Evolutionary conservation across 2,888 invertebrate species (phyloP), one percentile per base, ranked within the genome.

Genomic region (Caradrina kadenii): DNA sequence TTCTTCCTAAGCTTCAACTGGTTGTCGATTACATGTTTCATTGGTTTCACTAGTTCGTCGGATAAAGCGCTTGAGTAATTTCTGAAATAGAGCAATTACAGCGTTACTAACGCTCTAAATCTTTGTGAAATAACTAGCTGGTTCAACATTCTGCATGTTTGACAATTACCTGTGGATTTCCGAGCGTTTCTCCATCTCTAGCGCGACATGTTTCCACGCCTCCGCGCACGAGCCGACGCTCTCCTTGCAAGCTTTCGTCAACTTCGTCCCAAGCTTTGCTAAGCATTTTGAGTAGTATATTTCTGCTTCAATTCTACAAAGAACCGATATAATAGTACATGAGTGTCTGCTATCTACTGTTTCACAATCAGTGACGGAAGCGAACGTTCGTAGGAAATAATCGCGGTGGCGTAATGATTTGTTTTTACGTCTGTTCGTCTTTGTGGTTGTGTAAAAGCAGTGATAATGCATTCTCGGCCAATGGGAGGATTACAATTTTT

Each of bases 151-250:
- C 26, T n/a, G 21, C 19, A 50, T 71, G 26, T 62, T 65, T 45
- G 48, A 22, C 15, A 53, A 56, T 74, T 92, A 97, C 97, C 97
- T 97, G 96, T 99, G 99, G 65, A 98, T 97, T 90, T 99, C 99
- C 48, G 99, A 98, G 86, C 98, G 98, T 80, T 98, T 97, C 92
- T 99, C 99, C 97, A 99, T 98, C 94, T 99, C 98, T n/a, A 97
- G 96, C 62, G 98, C 98, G 73, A 98, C 98, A 80, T 98, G 97
- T 93, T 98, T 98, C 99, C 99, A 99, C 65, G 98, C 98, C 85
- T 98, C 98, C 82, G 98, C 97, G 84, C 99, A 97, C 61, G 98
- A 97, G 61, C 98, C 98, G 49, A 97, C 96, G 81, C 97, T 96
- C 87, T 98, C 98, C 76, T 98, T 96, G 91, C 98, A 98, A 0